These are phyloP conservation scores for Nezara viridula DNA, from an alignment of 2,888 invertebrate species.

Conservation along the genomic window DNA sequence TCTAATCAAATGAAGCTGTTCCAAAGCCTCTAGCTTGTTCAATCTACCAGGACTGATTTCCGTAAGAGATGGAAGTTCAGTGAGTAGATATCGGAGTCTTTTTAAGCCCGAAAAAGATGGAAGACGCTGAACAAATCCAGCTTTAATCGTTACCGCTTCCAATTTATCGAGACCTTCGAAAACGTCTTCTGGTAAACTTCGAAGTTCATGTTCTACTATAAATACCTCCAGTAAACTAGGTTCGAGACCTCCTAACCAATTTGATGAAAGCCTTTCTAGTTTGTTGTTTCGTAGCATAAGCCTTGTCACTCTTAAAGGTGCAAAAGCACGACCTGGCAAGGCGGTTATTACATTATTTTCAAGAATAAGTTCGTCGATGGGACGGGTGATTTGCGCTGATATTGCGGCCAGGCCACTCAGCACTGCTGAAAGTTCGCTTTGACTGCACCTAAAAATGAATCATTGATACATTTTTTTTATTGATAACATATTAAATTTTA, in stretches of 20 bases:
- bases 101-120: conserved; percentile 81
- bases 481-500: neutral
- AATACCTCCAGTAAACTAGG: conserved; percentile 84
- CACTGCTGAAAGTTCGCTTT: conserved; percentile 86
- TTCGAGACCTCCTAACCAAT: conserved; percentile 86
- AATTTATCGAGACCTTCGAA: conserved; percentile 80
- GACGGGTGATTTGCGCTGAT: conserved; percentile 76
- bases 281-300: conserved; percentile 88
- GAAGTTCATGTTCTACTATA: conserved; percentile 85
- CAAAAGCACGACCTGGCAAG: conserved; percentile 85
- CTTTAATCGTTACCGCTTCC: conserved; percentile 87
- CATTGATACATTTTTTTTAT: neutral
- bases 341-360: conserved; percentile 90
- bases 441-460: conserved; percentile 82
- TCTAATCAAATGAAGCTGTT: conserved; percentile 82
- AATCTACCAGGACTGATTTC: conserved; percentile 65
- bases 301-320: conserved; percentile 80
- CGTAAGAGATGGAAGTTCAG: conserved; percentile 66
- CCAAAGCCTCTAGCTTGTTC: conserved; percentile 77
- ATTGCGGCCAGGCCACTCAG: conserved; percentile 81
- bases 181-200: conserved; percentile 84
- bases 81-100: conserved; percentile 75
- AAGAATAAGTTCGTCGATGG: conserved; percentile 87
- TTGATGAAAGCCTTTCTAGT: conserved; percentile 83
- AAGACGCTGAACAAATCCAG: conserved; percentile 80